Evolutionary conservation across 2,888 invertebrate genomes (phyloP).

Genomic region (Stenchaetothrips biformis): DNA sequence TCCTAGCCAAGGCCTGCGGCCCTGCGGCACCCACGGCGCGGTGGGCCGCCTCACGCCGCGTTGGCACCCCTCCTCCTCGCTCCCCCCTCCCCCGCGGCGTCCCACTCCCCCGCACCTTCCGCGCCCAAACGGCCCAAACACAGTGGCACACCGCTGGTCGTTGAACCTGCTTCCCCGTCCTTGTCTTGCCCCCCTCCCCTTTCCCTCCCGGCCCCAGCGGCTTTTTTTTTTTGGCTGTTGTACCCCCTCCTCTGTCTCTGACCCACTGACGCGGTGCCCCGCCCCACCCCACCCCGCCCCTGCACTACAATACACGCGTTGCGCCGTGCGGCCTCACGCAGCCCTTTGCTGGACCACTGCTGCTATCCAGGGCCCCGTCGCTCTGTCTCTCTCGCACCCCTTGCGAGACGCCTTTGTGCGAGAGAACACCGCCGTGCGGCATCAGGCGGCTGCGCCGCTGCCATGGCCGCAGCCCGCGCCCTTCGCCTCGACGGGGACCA

Average conservation of each 20-base stretch:
- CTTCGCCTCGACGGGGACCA: neutral
- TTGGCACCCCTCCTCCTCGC: slow-evolving; percentile 34
- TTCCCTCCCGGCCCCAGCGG: slow-evolving; percentile 30
- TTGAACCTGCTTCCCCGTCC: slow-evolving; percentile 29
- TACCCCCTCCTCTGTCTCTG: slow-evolving; percentile 31
- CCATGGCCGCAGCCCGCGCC: neutral
- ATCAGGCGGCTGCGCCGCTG: neutral
- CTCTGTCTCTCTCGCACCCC: neutral
- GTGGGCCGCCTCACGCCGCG: slow-evolving; percentile 39
- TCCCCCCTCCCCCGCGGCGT: slow-evolving; percentile 30
- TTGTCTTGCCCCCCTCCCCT: slow-evolving; percentile 15
- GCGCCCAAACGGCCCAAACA: slow-evolving; percentile 27
- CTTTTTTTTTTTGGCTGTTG: no score
- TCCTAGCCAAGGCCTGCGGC: slow-evolving; percentile 41
- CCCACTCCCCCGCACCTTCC: slow-evolving; percentile 23
- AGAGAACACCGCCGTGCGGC: neutral
- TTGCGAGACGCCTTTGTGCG: no score
- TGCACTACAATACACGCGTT: neutral
- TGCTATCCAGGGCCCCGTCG: neutral
- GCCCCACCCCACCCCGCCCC: neutral
- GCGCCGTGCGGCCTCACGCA: neutral
- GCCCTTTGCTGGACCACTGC: neutral
- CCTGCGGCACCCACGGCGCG: slow-evolving; percentile 36
- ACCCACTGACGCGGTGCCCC: slow-evolving; percentile 7
- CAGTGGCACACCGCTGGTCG: slow-evolving; percentile 31